Evolutionary conservation across 2,888 invertebrate genomes (phyloP).

Genomic region (Augiades crinisus): DNA sequence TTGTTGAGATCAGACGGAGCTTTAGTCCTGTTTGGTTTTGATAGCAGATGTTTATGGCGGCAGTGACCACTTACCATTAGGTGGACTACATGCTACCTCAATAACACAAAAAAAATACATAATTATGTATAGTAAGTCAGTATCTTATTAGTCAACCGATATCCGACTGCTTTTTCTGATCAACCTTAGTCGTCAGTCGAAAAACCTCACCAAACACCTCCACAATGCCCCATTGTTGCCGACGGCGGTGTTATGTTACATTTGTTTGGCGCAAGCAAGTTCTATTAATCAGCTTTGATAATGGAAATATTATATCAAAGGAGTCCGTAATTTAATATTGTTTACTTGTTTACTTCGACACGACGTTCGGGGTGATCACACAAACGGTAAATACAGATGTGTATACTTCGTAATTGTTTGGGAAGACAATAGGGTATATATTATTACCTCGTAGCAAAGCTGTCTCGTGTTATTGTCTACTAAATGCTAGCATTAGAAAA

Average conservation of each 20-base stretch:
- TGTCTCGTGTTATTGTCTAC: background rate
- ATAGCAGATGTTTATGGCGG: no score
- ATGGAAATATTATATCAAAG: slow-evolving; percentile 29
- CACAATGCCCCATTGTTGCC: slow-evolving; percentile 11
- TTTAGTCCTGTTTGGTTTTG: no score
- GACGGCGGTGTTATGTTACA: slow-evolving; percentile 14
- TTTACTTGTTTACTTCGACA: slow-evolving; percentile 13
- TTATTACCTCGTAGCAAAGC: background rate
- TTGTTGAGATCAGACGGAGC: no score
- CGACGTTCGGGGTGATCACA: slow-evolving; percentile 6
- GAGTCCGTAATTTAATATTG: slow-evolving; percentile 26
- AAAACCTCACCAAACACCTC: slow-evolving; percentile 16
- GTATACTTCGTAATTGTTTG: slow-evolving; percentile 12
- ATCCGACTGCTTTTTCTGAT: background rate
- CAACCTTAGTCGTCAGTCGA: slow-evolving; percentile 10
- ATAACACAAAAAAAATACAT: no score
- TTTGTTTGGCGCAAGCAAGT: slow-evolving; percentile 10
- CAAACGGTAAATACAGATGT: background rate
- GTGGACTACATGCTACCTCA: no score
- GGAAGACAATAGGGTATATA: background rate
- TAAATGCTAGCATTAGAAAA: no score
- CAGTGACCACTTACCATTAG: no score
- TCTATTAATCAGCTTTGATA: slow-evolving; percentile 30
- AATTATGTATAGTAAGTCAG: no score
- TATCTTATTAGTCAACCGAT: background rate